These are phyloP conservation scores for Enteromius thamalakanensis DNA, from an alignment of 2,797 vertebrate genomes.

Conservation along the genomic window DNA sequence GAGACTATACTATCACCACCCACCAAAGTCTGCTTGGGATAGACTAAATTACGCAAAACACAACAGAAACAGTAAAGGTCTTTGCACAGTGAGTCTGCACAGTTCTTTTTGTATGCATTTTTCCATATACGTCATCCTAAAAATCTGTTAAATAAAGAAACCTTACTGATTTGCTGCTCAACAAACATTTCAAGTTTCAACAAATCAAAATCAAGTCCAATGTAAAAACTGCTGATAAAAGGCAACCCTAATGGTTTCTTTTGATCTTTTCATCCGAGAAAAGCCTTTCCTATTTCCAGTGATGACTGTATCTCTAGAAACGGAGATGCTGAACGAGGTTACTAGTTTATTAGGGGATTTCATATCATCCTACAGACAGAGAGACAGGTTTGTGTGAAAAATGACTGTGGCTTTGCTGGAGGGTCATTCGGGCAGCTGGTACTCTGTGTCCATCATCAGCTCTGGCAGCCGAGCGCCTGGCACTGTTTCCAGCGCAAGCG, in stretches of 20 bases:
- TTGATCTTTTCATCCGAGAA: background rate
- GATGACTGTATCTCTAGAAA: background rate
- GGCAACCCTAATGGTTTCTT: background rate
- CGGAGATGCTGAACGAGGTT: background rate
- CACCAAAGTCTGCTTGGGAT: background rate
- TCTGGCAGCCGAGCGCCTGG: slow-evolving; percentile 45
- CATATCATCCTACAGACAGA: background rate
- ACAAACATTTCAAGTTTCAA: background rate
- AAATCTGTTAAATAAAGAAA: too few species aligned
- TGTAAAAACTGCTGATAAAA: background rate
- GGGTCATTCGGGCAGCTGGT: slow-evolving; percentile 50
- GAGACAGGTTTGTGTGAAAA: slow-evolving; percentile 23
- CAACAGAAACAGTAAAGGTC: too few species aligned
- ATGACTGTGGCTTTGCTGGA: slow-evolving; percentile 35
- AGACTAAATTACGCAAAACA: too few species aligned
- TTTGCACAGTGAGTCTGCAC: too few species aligned
- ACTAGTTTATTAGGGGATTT: background rate
- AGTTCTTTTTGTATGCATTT: too few species aligned
- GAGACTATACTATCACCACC: too few species aligned
- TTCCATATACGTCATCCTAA: too few species aligned
- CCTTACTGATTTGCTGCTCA: background rate
- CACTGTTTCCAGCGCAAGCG: background rate
- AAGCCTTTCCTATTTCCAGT: background rate
- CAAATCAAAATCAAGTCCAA: background rate
- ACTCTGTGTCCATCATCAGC: slow-evolving; percentile 51